phyloP scores from a whole-genome alignment of 1,140 invertebrate genomes.

The Drosophila chauvacae region DNA sequence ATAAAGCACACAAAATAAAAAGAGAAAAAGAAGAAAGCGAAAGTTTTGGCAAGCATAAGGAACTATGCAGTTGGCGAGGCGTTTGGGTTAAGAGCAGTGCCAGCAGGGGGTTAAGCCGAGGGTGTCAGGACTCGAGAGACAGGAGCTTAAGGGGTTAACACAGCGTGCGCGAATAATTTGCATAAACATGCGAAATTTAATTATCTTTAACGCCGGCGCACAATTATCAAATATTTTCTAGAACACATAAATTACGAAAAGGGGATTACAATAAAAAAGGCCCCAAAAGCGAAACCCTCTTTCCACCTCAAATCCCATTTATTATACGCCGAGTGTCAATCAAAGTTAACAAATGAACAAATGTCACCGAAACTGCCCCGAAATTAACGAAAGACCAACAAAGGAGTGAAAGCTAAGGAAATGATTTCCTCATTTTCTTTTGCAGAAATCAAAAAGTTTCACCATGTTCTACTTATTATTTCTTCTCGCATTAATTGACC shows the following conservation, averaged over 20 bases:
- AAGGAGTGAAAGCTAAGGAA: constrained; percentile 10
- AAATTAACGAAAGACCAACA: constrained; percentile 19
- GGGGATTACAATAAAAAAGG: neutral
- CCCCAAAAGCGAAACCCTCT: neutral
- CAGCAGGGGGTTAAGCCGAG: constrained; percentile 7
- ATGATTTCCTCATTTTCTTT: constrained; percentile 13
- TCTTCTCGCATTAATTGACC: constrained; percentile 47
- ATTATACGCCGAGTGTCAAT: constrained; percentile 54
- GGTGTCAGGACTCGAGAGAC: neutral
- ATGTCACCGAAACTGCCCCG: constrained; percentile 8
- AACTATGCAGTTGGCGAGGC: constrained; percentile 28
- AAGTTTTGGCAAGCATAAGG: constrained; percentile 49
- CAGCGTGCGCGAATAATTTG: constrained; percentile 41
- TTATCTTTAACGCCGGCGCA: constrained; percentile 17
- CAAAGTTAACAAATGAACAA: constrained; percentile 48
- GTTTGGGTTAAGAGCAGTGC: constrained; percentile 1
- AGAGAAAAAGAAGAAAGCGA: constrained; percentile 21
- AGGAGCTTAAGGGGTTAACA: constrained; percentile 15
- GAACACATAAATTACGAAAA: constrained; percentile 10
- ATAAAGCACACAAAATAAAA: constrained; percentile 25
- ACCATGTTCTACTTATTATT: constrained; percentile 19
- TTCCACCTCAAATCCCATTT: constrained; percentile 23
- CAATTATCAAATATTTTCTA: neutral
- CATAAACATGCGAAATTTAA: constrained; percentile 38
- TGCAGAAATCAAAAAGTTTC: constrained; percentile 36